Conservation (phyloP, 2,797 vertebrate species). For the Mergus octosetaceus region DNA sequence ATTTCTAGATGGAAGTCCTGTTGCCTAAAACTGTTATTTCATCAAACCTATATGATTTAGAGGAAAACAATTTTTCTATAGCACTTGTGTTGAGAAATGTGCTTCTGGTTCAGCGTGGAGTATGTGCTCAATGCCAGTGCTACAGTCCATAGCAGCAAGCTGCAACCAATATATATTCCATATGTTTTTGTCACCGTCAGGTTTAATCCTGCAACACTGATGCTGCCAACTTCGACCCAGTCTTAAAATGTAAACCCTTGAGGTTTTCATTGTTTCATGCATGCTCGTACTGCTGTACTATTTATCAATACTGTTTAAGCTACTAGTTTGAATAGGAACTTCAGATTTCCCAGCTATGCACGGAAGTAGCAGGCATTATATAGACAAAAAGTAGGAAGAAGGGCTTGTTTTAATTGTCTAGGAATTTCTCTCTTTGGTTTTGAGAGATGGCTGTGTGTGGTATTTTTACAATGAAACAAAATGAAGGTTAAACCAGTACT, state of each 20-base stretch:
- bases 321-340: not conserved
- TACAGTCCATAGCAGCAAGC: not conserved
- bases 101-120: not conserved
- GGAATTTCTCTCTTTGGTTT: not conserved
- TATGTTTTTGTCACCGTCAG: not conserved
- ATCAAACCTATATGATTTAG: not conserved
- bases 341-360: not conserved
- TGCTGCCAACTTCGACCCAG: not conserved
- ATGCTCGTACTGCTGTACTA: not conserved
- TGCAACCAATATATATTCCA: not conserved
- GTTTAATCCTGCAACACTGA: not conserved
- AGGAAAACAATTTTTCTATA: not conserved
- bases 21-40: not conserved
- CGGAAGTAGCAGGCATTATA: not conserved
- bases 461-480: not conserved
- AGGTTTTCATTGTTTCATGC: not conserved
- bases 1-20: not conserved
- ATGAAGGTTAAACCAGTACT: constrained; percentile 14
- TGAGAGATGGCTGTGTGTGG: not conserved
- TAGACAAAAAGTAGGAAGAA: not conserved
- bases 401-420: constrained; percentile 21
- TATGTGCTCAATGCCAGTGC: not conserved
- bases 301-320: not conserved
- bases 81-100: not conserved
- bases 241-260: not conserved